Conservation (phyloP, 1,140 invertebrate species). For the Zophobas morio region DNA sequence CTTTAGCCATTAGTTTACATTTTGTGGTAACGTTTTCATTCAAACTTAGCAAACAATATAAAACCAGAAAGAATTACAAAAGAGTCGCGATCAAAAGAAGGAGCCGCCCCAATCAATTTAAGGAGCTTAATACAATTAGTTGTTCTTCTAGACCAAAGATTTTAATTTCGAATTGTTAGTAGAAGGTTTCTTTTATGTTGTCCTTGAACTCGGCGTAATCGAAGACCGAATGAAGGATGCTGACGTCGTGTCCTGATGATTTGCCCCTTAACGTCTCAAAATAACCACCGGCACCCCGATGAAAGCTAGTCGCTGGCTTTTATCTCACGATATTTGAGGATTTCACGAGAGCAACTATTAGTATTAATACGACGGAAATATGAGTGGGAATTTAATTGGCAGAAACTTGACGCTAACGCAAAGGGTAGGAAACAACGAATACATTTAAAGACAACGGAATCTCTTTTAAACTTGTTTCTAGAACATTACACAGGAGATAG, state of each 20-base stretch:
- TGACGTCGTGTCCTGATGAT: conserved; percentile 25
- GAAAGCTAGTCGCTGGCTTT: conserved; percentile 25
- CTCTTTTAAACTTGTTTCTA: conserved; percentile 38
- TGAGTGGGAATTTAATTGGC: conserved; percentile 25
- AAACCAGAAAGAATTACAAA: conserved; percentile 35
- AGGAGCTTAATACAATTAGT: conserved; percentile 33
- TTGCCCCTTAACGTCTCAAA: conserved; percentile 13
- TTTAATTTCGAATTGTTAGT: conserved; percentile 32
- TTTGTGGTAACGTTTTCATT: conserved; percentile 3
- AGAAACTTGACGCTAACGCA: conserved; percentile 23
- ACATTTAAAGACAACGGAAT: not conserved
- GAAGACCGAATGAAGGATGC: conserved; percentile 1
- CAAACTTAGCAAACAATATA: conserved; percentile 23
- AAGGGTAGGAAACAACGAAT: too few relatives aligned
- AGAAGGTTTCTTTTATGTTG: conserved; percentile 19
- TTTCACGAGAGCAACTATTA: conserved; percentile 15
- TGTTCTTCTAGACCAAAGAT: conserved; percentile 21
- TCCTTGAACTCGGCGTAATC: conserved; percentile 26
- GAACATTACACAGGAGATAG: conserved; percentile 35
- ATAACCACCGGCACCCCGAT: conserved; percentile 20
- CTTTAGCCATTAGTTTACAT: not conserved
- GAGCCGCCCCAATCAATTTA: conserved; percentile 15
- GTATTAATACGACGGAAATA: conserved; percentile 37
- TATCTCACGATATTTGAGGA: conserved; percentile 27
- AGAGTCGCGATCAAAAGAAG: conserved; percentile 26